Conservation (phyloP, 2,888 invertebrate species). For the Yponomeuta evonymella region DNA sequence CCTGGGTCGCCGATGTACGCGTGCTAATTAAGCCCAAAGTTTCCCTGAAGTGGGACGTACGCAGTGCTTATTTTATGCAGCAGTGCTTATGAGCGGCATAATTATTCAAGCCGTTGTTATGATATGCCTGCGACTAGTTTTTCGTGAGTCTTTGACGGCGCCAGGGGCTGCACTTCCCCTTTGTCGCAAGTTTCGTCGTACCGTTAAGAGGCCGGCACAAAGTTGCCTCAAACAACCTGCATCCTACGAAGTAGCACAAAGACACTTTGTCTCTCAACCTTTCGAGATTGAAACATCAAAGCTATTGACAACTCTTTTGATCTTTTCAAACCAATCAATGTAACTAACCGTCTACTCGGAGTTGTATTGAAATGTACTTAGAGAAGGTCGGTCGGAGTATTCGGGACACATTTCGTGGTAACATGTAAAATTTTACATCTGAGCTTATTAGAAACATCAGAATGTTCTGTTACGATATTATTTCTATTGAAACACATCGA, state of each 20-base stretch:
- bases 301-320: constrained; percentile 56
- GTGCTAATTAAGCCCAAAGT: too few relatives aligned
- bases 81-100: constrained; percentile 12
- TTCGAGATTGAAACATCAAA: constrained; percentile 66
- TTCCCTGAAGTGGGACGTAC: too few relatives aligned
- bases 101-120: constrained; percentile 8
- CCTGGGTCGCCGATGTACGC: too few relatives aligned
- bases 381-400: background rate
- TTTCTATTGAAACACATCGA: background rate
- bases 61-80: background rate
- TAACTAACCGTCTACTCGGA: constrained; percentile 25
- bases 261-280: constrained; percentile 42
- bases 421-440: constrained; percentile 1
- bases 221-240: constrained; percentile 36
- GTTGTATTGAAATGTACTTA: constrained; percentile 8
- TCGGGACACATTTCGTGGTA: background rate
- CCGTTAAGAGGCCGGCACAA: constrained; percentile 39
- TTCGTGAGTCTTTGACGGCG: constrained; percentile 36
- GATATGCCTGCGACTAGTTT: constrained; percentile 36
- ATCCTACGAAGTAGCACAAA: constrained; percentile 16
- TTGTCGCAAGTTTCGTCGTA: constrained; percentile 38
- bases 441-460: background rate
- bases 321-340: constrained; percentile 56
- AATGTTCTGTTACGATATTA: background rate
- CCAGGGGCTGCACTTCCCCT: constrained; percentile 31